A percentile compares a stretch with the other conserved stretches of the same genome.
Evolutionary conservation across 2,888 invertebrate species (phyloP).

Genomic region (Cheilosia vulpina): DNA sequence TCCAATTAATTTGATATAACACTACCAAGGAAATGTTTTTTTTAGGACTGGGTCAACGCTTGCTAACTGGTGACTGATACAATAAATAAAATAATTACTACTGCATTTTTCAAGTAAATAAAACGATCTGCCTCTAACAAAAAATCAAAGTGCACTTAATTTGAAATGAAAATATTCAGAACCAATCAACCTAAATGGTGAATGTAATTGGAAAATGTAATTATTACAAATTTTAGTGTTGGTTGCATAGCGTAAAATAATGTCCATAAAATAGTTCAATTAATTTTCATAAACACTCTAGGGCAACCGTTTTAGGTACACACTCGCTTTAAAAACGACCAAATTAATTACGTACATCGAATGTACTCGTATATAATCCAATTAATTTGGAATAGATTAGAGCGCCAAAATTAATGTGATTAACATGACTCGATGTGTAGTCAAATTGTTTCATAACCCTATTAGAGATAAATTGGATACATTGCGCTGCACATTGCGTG

Average conservation of each 20-base stretch:
- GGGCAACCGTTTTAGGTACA: neutral
- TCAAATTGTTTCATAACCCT: constrained; percentile 20
- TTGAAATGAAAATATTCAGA: constrained; percentile 1
- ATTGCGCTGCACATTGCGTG: neutral
- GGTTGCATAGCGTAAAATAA: neutral
- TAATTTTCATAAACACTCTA: constrained; percentile 8
- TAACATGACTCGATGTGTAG: constrained; percentile 20
- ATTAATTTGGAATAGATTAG: constrained; percentile 40
- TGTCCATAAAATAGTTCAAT: constrained; percentile 7
- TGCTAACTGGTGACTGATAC: no score
- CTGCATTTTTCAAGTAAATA: neutral
- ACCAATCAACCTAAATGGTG: constrained; percentile 21
- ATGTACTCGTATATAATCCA: constrained; percentile 19
- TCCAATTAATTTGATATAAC: no score
- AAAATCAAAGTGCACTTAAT: neutral
- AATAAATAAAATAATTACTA: no score
- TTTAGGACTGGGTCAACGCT: no score
- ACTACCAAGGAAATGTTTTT: no score
- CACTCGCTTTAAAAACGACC: constrained; percentile 5
- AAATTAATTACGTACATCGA: constrained; percentile 32
- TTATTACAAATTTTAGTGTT: constrained; percentile 13
- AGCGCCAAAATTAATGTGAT: constrained; percentile 30
- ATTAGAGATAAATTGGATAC: neutral
- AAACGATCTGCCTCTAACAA: neutral
- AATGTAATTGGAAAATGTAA: constrained; percentile 47